Evolutionary conservation across 2,888 invertebrate genomes (phyloP).

Genomic region (Hyles lineata): DNA sequence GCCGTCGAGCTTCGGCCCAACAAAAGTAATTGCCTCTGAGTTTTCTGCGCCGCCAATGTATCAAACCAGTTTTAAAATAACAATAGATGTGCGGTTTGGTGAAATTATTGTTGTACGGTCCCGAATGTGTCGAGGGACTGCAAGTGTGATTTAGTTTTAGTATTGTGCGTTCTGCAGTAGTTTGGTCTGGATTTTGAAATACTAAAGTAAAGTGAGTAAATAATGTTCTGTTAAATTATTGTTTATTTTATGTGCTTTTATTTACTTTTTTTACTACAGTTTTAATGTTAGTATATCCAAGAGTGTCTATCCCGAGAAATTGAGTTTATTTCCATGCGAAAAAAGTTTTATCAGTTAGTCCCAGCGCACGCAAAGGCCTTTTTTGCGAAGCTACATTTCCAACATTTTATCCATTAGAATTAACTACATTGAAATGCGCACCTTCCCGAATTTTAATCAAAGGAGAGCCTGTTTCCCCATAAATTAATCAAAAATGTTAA

Average conservation of each 20-base stretch:
- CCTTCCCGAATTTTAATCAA: slow-evolving; percentile 19
- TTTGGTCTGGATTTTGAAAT: too few relatives aligned
- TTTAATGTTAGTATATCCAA: too few relatives aligned
- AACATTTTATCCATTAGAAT: slow-evolving; percentile 3
- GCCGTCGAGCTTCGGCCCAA: slow-evolving; percentile 16
- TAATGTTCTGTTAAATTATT: too few relatives aligned
- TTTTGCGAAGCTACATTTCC: not conserved
- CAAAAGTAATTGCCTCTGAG: slow-evolving; percentile 21
- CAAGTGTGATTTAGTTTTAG: not conserved
- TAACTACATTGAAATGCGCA: slow-evolving; percentile 20
- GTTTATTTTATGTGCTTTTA: too few relatives aligned
- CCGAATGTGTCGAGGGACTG: not conserved
- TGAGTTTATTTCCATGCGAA: too few relatives aligned
- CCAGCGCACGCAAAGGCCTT: not conserved
- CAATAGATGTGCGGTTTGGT: slow-evolving; percentile 1
- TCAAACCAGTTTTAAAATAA: slow-evolving; percentile 14
- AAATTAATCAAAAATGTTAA: slow-evolving; percentile 40
- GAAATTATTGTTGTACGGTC: not conserved
- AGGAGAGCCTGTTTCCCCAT: slow-evolving; percentile 29
- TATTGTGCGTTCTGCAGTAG: too few relatives aligned
- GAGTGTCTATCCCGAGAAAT: too few relatives aligned
- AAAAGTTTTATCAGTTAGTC: not conserved
- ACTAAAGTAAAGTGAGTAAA: too few relatives aligned
- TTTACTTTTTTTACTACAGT: too few relatives aligned
- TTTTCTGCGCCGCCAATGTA: slow-evolving; percentile 5